Evolutionary conservation across 2,888 invertebrate species (phyloP).

Genomic region (Ennomos fuscantarius): DNA sequence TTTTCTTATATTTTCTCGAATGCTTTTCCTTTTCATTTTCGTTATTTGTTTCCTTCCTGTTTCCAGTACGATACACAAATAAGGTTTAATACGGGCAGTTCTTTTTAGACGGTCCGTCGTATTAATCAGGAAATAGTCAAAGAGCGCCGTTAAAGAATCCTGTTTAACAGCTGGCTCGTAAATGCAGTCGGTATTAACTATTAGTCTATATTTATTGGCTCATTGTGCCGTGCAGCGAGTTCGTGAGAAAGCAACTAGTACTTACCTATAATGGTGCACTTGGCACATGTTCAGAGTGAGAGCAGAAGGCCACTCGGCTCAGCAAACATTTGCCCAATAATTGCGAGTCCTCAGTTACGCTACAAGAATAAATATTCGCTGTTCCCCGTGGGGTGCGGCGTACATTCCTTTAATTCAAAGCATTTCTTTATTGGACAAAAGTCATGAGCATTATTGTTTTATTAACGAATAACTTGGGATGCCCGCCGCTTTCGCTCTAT

Average conservation of each 20-base stretch:
- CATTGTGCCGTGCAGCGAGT: slow-evolving; percentile 56
- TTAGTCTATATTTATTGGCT: slow-evolving; percentile 63
- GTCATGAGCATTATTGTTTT: slow-evolving; percentile 71
- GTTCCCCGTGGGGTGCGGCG: slow-evolving; percentile 63
- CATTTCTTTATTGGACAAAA: slow-evolving; percentile 77
- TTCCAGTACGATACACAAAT: slow-evolving; percentile 11
- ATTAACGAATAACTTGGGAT: slow-evolving; percentile 66
- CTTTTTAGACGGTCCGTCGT: slow-evolving; percentile 13
- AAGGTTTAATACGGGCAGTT: slow-evolving; percentile 11
- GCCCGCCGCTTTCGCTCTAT: slow-evolving; percentile 41
- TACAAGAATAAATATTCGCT: slow-evolving; percentile 74
- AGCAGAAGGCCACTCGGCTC: slow-evolving; percentile 70
- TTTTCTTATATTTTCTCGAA: slow-evolving; percentile 30
- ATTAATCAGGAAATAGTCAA: slow-evolving; percentile 21
- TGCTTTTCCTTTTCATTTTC: slow-evolving; percentile 18
- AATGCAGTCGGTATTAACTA: slow-evolving; percentile 48
- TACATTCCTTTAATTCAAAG: slow-evolving; percentile 69
- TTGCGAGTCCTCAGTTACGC: slow-evolving; percentile 77
- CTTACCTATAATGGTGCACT: slow-evolving; percentile 70
- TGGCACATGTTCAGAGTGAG: slow-evolving; percentile 66
- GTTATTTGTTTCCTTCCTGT: slow-evolving; percentile 10
- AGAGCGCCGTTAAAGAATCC: slow-evolving; percentile 31
- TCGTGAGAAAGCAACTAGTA: slow-evolving; percentile 69
- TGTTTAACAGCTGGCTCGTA: slow-evolving; percentile 38
- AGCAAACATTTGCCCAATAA: slow-evolving; percentile 82